These are phyloP conservation scores for Simalia tracyae DNA, from an alignment of 2,797 vertebrate genomes.

Conservation along the genomic window DNA sequence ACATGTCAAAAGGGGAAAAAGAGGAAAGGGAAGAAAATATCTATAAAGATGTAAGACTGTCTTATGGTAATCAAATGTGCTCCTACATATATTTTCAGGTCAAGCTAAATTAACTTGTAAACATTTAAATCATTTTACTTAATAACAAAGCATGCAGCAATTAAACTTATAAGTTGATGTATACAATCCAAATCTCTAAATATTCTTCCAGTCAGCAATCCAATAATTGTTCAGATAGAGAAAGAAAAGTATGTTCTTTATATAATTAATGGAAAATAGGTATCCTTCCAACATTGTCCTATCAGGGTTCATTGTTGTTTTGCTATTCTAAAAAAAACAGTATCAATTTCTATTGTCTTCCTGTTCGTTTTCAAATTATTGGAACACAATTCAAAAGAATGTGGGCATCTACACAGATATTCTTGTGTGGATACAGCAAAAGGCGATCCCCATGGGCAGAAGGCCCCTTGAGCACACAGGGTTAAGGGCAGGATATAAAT, in stretches of 20 bases:
- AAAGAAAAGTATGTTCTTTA: not conserved
- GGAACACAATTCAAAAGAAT: not conserved
- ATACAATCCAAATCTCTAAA: not conserved
- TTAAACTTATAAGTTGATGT: not conserved
- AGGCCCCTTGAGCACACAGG: not conserved
- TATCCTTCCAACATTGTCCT: not conserved
- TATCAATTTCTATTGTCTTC: not conserved
- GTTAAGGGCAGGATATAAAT: not conserved
- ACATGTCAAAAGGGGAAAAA: not conserved
- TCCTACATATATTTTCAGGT: no score
- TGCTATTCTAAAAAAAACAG: not conserved
- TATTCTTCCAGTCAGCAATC: not conserved
- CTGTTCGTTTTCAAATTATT: not conserved
- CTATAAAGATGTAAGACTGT: not conserved
- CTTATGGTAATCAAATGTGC: not conserved
- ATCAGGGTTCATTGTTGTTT: not conserved
- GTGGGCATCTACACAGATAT: not conserved
- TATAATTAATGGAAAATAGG: not conserved
- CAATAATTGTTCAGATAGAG: not conserved
- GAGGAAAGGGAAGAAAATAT: not conserved
- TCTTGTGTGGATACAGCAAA: not conserved
- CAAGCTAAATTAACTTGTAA: not conserved
- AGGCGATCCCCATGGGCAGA: no score
- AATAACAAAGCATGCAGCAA: not conserved
- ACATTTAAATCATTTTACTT: not conserved